phyloP scores from a whole-genome alignment of 64 coral and sea anemone species.

The Cladopsammia gracilis region DNA sequence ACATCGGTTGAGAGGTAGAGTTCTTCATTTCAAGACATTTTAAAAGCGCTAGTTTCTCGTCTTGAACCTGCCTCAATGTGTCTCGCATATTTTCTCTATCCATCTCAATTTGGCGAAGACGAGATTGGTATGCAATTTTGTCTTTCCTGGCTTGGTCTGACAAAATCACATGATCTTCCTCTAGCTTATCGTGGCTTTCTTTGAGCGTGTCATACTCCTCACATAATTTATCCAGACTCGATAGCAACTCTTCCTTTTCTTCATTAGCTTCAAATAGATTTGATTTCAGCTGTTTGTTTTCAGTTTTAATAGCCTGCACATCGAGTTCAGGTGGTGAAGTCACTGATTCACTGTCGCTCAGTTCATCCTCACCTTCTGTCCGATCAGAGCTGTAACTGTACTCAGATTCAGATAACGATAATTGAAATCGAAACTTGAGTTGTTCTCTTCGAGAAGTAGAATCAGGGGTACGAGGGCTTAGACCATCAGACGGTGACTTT shows the following conservation, averaged over 20 bases:
- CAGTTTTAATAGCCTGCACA: conserved; percentile 21
- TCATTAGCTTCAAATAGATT: conserved; percentile 47
- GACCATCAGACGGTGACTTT: neutral
- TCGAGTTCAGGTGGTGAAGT: neutral
- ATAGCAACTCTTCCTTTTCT: conserved; percentile 56
- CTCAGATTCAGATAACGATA: conserved; percentile 50
- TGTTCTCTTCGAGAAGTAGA: conserved; percentile 27
- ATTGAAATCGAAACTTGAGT: conserved; percentile 48
- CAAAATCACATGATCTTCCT: conserved; percentile 33
- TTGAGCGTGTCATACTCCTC: conserved; percentile 55
- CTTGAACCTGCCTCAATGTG: conserved; percentile 67
- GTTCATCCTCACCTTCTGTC: conserved; percentile 33
- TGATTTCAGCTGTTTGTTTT: conserved; percentile 55
- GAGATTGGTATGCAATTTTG: conserved; percentile 61
- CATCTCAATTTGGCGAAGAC: conserved; percentile 60
- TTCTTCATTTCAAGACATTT: conserved; percentile 87
- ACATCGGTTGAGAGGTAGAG: conserved; percentile 1
- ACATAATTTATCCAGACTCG: conserved; percentile 62
- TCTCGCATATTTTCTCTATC: conserved; percentile 73
- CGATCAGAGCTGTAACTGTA: conserved; percentile 55
- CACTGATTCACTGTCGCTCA: conserved; percentile 41
- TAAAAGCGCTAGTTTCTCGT: conserved; percentile 85
- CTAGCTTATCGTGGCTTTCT: conserved; percentile 57
- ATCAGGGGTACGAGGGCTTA: neutral
- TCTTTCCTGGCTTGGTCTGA: conserved; percentile 63